Base-by-base conservation (phyloP, 2,113 vertebrate genomes). In the Scortum barcoo region DNA sequence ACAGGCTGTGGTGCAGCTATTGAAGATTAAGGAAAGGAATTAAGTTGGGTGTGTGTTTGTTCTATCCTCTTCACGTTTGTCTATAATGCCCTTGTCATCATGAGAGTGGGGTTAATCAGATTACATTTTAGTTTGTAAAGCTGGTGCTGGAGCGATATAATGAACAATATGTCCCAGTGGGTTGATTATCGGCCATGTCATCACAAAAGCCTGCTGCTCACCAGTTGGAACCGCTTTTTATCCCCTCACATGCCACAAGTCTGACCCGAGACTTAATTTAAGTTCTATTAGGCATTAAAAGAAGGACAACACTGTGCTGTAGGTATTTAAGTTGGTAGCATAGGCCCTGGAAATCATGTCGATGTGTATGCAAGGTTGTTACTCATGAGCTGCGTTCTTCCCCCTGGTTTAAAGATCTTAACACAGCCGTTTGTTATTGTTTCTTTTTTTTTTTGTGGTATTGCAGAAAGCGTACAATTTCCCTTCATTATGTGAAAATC, bases 91-190 rank as follows among this genome's bases (percentile, higher is more conserved):
- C 73, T 79, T 90, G 83, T 92, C 89, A 86, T 89, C 74, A 77
- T 83, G 72, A 76, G 77, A 66, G 85, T 84, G 68, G 67, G 60
- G 85, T 80, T 91, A 90, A 89, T 92, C 87, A 86, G 90, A 93
- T 93, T 90, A 93, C 77, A 84, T 88, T 90, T 93, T 86, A 89
- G 86, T 74, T 91, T 91, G 87, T 88, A 84, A 92, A 86, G 84
- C 91, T 76, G 50, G 20, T 68, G 84, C 79, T 67, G 33, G 33
- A 38, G 86, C 54, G 13, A 83, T 88, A 80, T 77, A 91, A 86
- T 87, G 74, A 87, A 83, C 83, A 92, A 53, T 86, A 81, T 71
- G 86, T 87, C 73, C 68, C 10, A 33, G 69, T 67, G 38, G 76
- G 65, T 89, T 76, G 78, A 86, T 88, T 85, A 91, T 86, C 72